A percentile compares a stretch with the other conserved stretches of the same genome.
phyloP scores from a whole-genome alignment of 2,113 vertebrate genomes.

The Lasiurus borealis region DNA sequence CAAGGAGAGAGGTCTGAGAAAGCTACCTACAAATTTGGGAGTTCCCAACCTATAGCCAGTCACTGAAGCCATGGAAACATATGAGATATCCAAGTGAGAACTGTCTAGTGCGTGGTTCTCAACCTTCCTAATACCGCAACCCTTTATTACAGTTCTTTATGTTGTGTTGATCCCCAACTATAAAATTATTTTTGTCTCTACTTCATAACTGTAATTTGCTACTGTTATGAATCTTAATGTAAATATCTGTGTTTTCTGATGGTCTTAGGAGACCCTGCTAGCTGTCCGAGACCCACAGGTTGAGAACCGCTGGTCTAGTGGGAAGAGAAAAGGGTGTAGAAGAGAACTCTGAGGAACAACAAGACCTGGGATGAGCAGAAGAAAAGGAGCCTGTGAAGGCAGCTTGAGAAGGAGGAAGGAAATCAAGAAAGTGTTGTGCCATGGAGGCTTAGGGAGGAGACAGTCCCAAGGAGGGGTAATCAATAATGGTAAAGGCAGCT shows the following conservation, averaged over 20 bases:
- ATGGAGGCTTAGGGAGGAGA: not conserved
- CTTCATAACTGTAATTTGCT: too few relatives aligned
- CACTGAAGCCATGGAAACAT: conserved; percentile 20
- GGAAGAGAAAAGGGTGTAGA: conserved; percentile 44
- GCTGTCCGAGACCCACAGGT: too few relatives aligned
- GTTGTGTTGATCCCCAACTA: too few relatives aligned
- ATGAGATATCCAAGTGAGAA: conserved; percentile 26
- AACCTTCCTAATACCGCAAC: too few relatives aligned
- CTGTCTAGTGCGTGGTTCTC: too few relatives aligned
- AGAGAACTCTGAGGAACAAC: conserved; percentile 60
- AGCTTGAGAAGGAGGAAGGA: not conserved
- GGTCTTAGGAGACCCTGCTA: too few relatives aligned
- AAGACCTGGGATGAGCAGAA: conserved; percentile 40
- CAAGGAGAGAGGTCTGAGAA: not conserved
- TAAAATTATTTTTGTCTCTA: too few relatives aligned
- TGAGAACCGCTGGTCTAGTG: too few relatives aligned
- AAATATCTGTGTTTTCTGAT: too few relatives aligned
- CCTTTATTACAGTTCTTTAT: too few relatives aligned
- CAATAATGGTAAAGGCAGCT: not conserved
- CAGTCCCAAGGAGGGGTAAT: not conserved
- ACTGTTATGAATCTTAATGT: too few relatives aligned
- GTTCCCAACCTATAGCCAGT: not conserved
- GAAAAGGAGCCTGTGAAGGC: not conserved
- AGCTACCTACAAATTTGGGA: not conserved
- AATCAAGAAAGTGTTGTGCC: not conserved